Base-by-base conservation (phyloP, 2,797 vertebrate species). In the Takifugu rubripes region DNA sequence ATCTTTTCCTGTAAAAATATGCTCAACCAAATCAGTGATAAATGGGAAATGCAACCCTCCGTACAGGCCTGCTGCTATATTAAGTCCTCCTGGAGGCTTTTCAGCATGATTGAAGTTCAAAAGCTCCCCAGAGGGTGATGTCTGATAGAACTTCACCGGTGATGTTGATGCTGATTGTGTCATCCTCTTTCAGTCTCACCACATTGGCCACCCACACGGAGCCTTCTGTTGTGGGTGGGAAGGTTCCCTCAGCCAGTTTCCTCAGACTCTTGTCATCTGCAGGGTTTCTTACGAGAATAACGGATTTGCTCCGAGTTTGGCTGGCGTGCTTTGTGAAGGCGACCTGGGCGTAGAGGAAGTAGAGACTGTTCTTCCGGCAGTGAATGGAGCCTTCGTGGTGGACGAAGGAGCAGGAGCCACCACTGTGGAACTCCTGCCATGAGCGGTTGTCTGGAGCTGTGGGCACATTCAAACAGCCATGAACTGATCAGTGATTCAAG, bases 91-190 rank as follows among this genome's bases (percentile, higher is more conserved):
- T 25, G 5, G 3, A 46, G 50, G 7, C 11, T n/a, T 49, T 21
- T 25, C 14, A 6, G 33, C 6, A 10, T 49, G 75, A 79, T 2
- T 8, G 40, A 29, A 86, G 70, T 59, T 81, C 29, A 40, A 54
- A 72, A 1, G 80, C 78, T 0, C 89, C 89, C 89, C 88, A 91
- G 67, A 79, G 84, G 0, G 88, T 85, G 6, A 27, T 3, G 0
- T 25, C 17, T 0, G 0, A 24, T 0, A 15, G 6, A 26, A 5
- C 12, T 1, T 54, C 46, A 8, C 17, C 61, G 0, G 2, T 2
- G 25, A 89, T 70, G 0, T 50, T 1, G n/a, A 90, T 44, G 0
- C 58, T 80, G 54, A 90, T 15, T 0, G 52, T 61, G 15, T 88
- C 81, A 16, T 11, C 43, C 0, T 1, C 0, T 10, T 0, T 15